These are phyloP conservation scores for Myiotriccus ornatus DNA, from an alignment of 2,797 vertebrate genomes.

Conservation along the genomic window DNA sequence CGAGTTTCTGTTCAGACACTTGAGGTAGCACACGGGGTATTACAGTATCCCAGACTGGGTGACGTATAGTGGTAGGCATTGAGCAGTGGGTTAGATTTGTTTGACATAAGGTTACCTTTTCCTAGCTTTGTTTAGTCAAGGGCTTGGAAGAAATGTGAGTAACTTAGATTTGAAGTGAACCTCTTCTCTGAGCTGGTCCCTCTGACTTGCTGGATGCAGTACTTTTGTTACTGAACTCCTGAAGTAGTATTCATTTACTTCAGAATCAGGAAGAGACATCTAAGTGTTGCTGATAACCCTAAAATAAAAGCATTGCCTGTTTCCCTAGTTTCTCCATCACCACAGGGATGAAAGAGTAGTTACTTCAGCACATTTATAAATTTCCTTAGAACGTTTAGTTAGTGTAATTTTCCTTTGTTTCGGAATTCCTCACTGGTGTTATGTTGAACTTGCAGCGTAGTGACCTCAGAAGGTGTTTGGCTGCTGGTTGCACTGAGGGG, in stretches of 20 bases:
- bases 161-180: neutral
- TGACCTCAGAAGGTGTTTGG: neutral
- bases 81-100: neutral
- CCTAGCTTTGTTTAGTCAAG: neutral
- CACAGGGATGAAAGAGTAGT: neutral
- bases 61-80: too few relatives aligned
- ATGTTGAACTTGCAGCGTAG: neutral
- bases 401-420: neutral
- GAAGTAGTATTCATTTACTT: neutral
- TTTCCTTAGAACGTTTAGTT: neutral
- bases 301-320: neutral
- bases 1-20: neutral
- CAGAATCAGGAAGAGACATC: neutral
- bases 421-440: neutral
- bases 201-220: neutral
- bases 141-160: neutral
- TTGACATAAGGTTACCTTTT: neutral
- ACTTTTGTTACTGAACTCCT: neutral
- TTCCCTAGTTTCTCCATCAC: neutral
- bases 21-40: neutral
- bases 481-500: neutral
- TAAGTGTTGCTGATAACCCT: neutral
- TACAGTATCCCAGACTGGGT: neutral
- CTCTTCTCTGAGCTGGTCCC: neutral
- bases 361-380: neutral